Evolutionary conservation across 2,888 invertebrate species (phyloP).

Genomic region (Lypha dubia): DNA sequence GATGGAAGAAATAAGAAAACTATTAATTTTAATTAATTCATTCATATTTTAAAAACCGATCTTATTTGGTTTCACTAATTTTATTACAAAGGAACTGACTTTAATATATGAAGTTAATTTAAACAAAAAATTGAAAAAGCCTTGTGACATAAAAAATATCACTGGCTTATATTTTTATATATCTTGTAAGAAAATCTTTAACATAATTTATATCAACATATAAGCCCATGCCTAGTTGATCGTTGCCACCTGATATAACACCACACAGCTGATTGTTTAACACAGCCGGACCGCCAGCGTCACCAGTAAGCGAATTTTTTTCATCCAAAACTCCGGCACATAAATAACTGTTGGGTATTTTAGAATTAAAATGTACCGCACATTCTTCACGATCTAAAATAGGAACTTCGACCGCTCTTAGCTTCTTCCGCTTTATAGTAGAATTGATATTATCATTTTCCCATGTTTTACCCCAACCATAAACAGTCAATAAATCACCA

Average conservation of each 20-base stretch:
- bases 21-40: too few species aligned
- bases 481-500: not conserved
- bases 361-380: not conserved
- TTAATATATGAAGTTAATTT: not conserved
- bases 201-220: slow-evolving; percentile 20
- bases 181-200: not conserved
- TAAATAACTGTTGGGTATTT: not conserved
- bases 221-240: not conserved
- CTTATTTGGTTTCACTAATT: too few species aligned
- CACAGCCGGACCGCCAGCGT: slow-evolving; percentile 19
- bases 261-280: slow-evolving; percentile 21
- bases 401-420: slow-evolving; percentile 7
- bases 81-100: not conserved
- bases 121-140: not conserved
- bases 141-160: not conserved
- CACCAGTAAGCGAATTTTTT: not conserved
- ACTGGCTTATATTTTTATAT: not conserved
- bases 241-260: not conserved
- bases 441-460: not conserved
- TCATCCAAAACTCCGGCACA: not conserved
- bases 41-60: too few species aligned
- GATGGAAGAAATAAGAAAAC: too few species aligned
- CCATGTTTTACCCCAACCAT: slow-evolving; percentile 20
- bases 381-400: not conserved
- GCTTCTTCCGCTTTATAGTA: not conserved